Percentiles rank a stretch among this genome's conserved stretches.
These are phyloP conservation scores for Pipa parva DNA, from an alignment of 2,113 vertebrate species.

Conservation along the genomic window DNA sequence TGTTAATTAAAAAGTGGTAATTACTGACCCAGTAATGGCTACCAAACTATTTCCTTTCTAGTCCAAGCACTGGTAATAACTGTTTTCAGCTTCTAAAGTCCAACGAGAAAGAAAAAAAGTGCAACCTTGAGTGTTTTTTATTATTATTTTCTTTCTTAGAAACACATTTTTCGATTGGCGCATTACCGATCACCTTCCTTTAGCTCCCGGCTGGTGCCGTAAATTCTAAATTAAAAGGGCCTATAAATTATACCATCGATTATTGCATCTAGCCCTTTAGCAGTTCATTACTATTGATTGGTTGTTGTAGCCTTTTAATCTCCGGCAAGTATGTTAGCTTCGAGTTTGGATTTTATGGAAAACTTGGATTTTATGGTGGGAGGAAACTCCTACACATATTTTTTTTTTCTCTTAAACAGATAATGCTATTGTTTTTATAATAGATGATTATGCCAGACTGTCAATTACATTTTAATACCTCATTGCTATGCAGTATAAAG, in stretches of 20 bases:
- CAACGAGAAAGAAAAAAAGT: no score
- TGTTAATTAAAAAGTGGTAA: no score
- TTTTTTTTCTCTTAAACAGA: neutral
- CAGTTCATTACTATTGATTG: conserved; percentile 1
- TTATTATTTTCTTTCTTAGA: no score
- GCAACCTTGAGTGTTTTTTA: no score
- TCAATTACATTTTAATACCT: neutral
- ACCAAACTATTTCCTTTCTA: no score
- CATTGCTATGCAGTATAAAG: neutral
- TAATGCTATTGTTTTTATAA: neutral
- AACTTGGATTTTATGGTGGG: neutral
- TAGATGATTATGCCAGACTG: neutral
- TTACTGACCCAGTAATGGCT: no score
- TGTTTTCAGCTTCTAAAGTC: no score
- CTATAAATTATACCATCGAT: neutral
- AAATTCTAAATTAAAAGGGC: no score
- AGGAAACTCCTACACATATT: neutral
- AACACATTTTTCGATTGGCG: no score
- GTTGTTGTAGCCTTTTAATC: neutral
- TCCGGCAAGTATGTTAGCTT: neutral
- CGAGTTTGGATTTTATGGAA: neutral
- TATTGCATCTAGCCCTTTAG: neutral
- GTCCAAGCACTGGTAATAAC: no score
- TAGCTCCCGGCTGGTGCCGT: no score
- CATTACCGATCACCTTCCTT: no score